Evolutionary conservation across 2,888 invertebrate species (phyloP).

Genomic region (Melolontha melolontha): DNA sequence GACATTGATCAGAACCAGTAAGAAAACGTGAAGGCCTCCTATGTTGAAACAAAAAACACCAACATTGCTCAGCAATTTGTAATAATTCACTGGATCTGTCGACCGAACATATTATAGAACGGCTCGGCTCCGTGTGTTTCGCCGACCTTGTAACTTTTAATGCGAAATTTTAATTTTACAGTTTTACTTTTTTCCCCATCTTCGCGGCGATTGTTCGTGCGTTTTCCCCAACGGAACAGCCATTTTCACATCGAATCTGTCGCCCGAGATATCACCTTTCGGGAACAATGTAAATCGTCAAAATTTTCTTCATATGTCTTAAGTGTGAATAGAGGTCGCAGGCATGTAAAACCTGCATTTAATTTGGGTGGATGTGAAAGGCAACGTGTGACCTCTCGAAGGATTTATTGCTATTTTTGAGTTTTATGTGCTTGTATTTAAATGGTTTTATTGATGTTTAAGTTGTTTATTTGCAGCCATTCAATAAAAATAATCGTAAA

Average conservation of each 20-base stretch:
- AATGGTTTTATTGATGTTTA: slow-evolving; percentile 23
- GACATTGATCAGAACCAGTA: slow-evolving; percentile 17
- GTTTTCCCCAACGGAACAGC: slow-evolving; percentile 2
- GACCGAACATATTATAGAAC: not conserved
- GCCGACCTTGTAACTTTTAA: slow-evolving; percentile 27
- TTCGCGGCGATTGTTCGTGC: slow-evolving; percentile 1
- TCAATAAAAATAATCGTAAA: slow-evolving; percentile 1
- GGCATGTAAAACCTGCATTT: too few relatives aligned
- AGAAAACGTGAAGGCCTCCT: slow-evolving; percentile 30
- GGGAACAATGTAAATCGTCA: too few relatives aligned
- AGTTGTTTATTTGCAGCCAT: not conserved
- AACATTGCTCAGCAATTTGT: slow-evolving; percentile 34
- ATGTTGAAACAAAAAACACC: slow-evolving; percentile 7
- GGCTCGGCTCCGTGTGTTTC: slow-evolving; percentile 10
- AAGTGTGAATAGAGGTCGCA: too few relatives aligned
- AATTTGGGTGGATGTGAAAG: slow-evolving; percentile 22
- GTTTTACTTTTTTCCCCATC: slow-evolving; percentile 25
- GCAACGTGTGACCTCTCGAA: slow-evolving; percentile 6
- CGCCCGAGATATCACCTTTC: too few relatives aligned
- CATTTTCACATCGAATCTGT: too few relatives aligned
- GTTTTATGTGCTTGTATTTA: slow-evolving; percentile 6
- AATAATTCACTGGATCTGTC: slow-evolving; percentile 22
- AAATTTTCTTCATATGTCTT: too few relatives aligned
- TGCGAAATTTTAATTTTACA: slow-evolving; percentile 30
- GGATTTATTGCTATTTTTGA: slow-evolving; percentile 20